A percentile compares a stretch with the other conserved stretches of the same genome.
These are phyloP conservation scores for Hassar affinis DNA, from an alignment of 2,113 vertebrate genomes.

Conservation along the genomic window DNA sequence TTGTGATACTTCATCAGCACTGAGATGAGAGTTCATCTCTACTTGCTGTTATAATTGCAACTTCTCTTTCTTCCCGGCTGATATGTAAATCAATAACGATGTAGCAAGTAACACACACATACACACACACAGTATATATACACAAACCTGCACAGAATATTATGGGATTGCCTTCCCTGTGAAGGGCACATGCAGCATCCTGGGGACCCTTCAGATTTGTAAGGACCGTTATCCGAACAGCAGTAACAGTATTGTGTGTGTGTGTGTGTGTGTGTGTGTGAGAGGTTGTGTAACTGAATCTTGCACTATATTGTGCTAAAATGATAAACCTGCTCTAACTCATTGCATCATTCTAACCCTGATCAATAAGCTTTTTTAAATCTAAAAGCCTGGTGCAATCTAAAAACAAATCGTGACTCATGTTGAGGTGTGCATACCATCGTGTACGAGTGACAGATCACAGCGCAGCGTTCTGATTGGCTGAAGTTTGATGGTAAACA, in stretches of 20 bases:
- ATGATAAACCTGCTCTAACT: not conserved
- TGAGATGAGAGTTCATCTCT: slow-evolving; percentile 32
- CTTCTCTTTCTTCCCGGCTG: slow-evolving; percentile 8
- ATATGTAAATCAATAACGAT: slow-evolving; percentile 32
- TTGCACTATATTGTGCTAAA: not conserved
- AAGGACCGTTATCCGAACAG: too few species aligned
- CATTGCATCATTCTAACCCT: not conserved
- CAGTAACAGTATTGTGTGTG: too few species aligned
- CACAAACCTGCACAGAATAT: not conserved
- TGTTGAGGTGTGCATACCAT: not conserved
- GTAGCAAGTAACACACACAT: not conserved
- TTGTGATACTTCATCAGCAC: slow-evolving; percentile 8
- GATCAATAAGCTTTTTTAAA: not conserved
- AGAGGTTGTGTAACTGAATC: too few species aligned
- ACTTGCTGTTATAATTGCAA: slow-evolving; percentile 43
- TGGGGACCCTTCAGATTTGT: not conserved
- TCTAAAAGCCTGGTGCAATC: not conserved
- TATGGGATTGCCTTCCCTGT: not conserved
- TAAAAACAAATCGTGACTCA: not conserved
- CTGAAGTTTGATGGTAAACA: slow-evolving; percentile 40
- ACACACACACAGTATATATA: not conserved
- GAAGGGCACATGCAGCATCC: not conserved
- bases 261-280: too few species aligned
- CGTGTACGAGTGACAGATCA: not conserved
- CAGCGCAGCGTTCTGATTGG: slow-evolving; percentile 3